Evolutionary conservation across 1,140 invertebrate genomes (phyloP).

Genomic region (Ridgeia piscesae): DNA sequence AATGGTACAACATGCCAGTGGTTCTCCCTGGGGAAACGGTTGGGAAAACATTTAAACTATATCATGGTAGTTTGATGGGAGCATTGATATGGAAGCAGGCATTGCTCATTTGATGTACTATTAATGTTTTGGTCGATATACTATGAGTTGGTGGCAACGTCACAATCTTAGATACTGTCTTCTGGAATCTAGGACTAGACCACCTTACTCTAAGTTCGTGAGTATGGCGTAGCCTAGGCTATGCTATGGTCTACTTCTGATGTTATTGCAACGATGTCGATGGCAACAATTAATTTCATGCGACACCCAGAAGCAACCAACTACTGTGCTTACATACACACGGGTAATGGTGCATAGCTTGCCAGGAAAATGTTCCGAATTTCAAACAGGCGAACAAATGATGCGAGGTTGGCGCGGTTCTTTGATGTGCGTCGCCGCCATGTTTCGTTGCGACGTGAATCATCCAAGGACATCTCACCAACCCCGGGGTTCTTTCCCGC

Average conservation of each 20-base stretch:
- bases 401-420: background rate
- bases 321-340: background rate
- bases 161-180: background rate
- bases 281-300: background rate
- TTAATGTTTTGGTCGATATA: background rate
- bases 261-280: background rate
- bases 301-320: background rate
- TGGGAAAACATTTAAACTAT: background rate
- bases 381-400: background rate
- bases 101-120: background rate
- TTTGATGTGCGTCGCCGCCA: background rate
- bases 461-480: background rate
- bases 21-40: background rate
- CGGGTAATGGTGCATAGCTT: background rate
- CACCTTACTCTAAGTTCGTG: too few species aligned
- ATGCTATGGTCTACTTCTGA: too few species aligned
- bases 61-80: background rate
- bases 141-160: background rate
- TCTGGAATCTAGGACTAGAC: too few species aligned
- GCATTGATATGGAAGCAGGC: background rate
- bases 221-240: too few species aligned
- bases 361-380: background rate
- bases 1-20: background rate
- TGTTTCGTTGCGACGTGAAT: background rate
- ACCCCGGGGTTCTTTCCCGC: too few species aligned